A percentile compares a stretch with the other conserved stretches of the same genome.
These are phyloP conservation scores for Pseudomyrmex dendroicus DNA, from an alignment of 1,140 invertebrate species.

Conservation along the genomic window DNA sequence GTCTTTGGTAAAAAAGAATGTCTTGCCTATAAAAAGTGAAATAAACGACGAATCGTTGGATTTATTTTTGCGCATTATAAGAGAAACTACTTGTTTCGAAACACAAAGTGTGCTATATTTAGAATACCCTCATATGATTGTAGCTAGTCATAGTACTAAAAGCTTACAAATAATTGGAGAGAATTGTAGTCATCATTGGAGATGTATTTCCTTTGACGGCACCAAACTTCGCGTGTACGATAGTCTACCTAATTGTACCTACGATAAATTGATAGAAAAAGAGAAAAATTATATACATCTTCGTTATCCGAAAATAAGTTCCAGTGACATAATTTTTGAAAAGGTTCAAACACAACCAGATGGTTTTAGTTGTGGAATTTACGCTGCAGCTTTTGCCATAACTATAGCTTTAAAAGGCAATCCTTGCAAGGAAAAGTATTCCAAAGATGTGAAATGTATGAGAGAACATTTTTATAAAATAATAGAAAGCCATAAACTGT, in stretches of 20 bases:
- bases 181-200: conserved; percentile 3
- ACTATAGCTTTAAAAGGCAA: not conserved
- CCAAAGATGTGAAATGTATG: not conserved
- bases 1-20: no score
- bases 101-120: no score
- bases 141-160: no score
- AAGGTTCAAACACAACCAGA: not conserved
- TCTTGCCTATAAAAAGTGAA: no score
- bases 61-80: no score
- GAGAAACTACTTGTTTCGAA: not conserved
- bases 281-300: conserved; percentile 4
- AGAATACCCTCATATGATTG: not conserved
- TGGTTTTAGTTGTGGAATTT: not conserved
- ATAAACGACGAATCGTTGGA: no score
- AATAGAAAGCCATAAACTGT: conserved; percentile 7
- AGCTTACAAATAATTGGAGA: conserved; percentile 5
- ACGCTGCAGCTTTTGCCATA: no score
- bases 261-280: not conserved
- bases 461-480: conserved; percentile 1
- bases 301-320: not conserved
- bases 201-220: not conserved
- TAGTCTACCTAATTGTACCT: not conserved
- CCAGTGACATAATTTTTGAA: not conserved
- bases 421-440: not conserved
- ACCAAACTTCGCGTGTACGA: not conserved